These are phyloP conservation scores for Sylvilagus bachmani DNA, from an alignment of 2,113 vertebrate genomes.

Conservation along the genomic window DNA sequence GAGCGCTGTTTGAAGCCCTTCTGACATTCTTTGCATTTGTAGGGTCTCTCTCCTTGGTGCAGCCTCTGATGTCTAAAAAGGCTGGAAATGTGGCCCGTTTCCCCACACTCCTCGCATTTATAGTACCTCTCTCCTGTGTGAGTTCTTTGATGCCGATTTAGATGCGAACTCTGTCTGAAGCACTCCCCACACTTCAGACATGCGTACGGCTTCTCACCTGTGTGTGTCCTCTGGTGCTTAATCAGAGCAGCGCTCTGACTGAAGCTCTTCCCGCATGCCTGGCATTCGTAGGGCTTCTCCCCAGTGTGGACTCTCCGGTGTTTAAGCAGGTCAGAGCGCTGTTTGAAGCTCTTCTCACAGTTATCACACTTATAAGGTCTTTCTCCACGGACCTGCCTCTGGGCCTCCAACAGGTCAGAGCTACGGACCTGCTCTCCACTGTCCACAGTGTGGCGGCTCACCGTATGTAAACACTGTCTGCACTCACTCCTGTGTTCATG, in stretches of 20 bases:
- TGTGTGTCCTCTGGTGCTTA: slow-evolving; percentile 81
- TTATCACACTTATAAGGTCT: slow-evolving; percentile 78
- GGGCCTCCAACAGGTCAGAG: slow-evolving; percentile 43
- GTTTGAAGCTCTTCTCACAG: slow-evolving; percentile 82
- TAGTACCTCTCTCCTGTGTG: slow-evolving; percentile 72
- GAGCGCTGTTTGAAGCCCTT: slow-evolving; percentile 78
- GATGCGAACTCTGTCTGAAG: slow-evolving; percentile 79
- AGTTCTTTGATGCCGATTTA: slow-evolving; percentile 74
- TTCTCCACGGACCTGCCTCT: slow-evolving; percentile 57
- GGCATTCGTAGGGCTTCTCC: slow-evolving; percentile 80
- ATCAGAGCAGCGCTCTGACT: slow-evolving; percentile 72
- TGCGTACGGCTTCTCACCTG: slow-evolving; percentile 76
- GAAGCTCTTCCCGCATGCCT: slow-evolving; percentile 76
- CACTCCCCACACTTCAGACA: slow-evolving; percentile 78
- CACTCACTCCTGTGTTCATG: slow-evolving; percentile 77
- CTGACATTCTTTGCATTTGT: slow-evolving; percentile 68
- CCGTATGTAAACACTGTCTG: slow-evolving; percentile 80
- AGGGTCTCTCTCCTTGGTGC: slow-evolving; percentile 73
- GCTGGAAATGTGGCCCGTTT: slow-evolving; percentile 53
- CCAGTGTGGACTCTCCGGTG: slow-evolving; percentile 83
- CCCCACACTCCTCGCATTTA: slow-evolving; percentile 70
- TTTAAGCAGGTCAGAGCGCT: slow-evolving; percentile 76
- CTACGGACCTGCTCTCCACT: slow-evolving; percentile 1
- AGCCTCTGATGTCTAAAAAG: slow-evolving; percentile 66
- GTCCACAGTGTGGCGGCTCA: slow-evolving; percentile 71